These are phyloP conservation scores for Chironomus tepperi DNA, from an alignment of 1,140 invertebrate genomes.

Conservation along the genomic window DNA sequence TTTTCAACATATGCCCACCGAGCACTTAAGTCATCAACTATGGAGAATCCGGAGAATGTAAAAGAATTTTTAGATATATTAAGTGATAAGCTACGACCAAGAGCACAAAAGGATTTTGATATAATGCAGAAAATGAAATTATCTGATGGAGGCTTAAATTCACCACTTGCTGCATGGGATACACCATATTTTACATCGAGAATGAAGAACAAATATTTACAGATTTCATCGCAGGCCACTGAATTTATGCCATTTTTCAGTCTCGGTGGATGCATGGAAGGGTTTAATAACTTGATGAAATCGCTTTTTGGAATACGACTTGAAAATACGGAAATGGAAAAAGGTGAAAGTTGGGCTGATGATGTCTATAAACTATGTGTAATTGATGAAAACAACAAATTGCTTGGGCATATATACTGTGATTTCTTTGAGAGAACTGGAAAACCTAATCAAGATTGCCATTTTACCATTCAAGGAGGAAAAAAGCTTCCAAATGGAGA, in stretches of 20 bases:
- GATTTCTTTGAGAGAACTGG: slow-evolving; percentile 86
- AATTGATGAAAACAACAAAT: slow-evolving; percentile 62
- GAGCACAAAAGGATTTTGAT: slow-evolving; percentile 60
- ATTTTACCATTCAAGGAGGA: slow-evolving; percentile 95
- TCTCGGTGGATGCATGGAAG: slow-evolving; percentile 91
- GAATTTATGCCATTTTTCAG: slow-evolving; percentile 88
- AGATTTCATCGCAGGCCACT: slow-evolving; percentile 47
- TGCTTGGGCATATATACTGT: slow-evolving; percentile 93
- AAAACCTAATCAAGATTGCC: slow-evolving; percentile 96
- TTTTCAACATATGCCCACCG: slow-evolving; percentile 82
- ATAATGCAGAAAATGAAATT: slow-evolving; percentile 66
- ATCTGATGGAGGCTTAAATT: slow-evolving; percentile 27
- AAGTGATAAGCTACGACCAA: slow-evolving; percentile 54
- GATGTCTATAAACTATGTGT: slow-evolving; percentile 87
- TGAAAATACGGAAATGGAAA: slow-evolving; percentile 54
- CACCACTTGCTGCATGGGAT: slow-evolving; percentile 68
- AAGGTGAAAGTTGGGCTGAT: slow-evolving; percentile 71
- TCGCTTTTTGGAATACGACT: slow-evolving; percentile 73
- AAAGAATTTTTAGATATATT: slow-evolving; percentile 69
- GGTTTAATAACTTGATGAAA: slow-evolving; percentile 76
- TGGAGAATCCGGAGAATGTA: slow-evolving; percentile 70
- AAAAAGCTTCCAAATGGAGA: slow-evolving; percentile 66
- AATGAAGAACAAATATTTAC: slow-evolving; percentile 59
- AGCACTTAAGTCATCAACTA: slow-evolving; percentile 79
- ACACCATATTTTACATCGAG: slow-evolving; percentile 69